Base-by-base conservation (phyloP, 2,888 invertebrate genomes). In the Xanthorhoe spadicearia region DNA sequence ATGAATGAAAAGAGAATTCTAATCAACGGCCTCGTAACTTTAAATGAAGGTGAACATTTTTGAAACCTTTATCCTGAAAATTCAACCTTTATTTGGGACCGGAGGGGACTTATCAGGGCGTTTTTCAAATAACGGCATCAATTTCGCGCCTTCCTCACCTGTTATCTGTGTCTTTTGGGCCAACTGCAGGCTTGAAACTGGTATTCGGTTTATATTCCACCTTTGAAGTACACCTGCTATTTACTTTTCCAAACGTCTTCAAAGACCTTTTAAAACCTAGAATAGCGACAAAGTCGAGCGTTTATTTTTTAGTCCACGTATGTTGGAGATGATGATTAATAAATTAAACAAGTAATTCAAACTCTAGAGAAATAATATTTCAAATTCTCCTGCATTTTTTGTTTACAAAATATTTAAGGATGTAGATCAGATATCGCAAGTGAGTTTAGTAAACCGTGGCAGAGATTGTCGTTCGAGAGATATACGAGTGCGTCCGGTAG, bases 91-190 rank as follows among this genome's bases (percentile, higher is more conserved):
- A 85, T 86, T 88, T 80, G 80, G 77, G 80, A 79, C 83, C 81
- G 82, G 84, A 81, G 83, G 81, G 84, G 86, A 85, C 86, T 88
- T 89, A 89, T 88, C 88, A 81, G 85, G 79, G 80, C 80, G 83
- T 86, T 89, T 87, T 89, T 86, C 86, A 82, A 89, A 88, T 88
- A 87, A 85, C 84, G 81, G 81, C 83, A 81, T 84, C 86, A 84
- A 87, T 87, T 88, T 79, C 82, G 77, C 74, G 80, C 83, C 84
- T 65, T 65, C 55, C 60, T 64, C 64, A 49, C 58, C 58, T 58
- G 64, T 59, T 64, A 64, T 64, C 58, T 59, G 58, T 38, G 58
- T 64, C 53, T 54, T 49, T 64, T 65, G 59, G 64, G 56, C 56
- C 54, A 46, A n/a, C 38, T 4, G 23, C 58, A 53, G 64, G 58